phyloP scores from a whole-genome alignment of 1,140 invertebrate genomes.

The Artemia franciscana region DNA sequence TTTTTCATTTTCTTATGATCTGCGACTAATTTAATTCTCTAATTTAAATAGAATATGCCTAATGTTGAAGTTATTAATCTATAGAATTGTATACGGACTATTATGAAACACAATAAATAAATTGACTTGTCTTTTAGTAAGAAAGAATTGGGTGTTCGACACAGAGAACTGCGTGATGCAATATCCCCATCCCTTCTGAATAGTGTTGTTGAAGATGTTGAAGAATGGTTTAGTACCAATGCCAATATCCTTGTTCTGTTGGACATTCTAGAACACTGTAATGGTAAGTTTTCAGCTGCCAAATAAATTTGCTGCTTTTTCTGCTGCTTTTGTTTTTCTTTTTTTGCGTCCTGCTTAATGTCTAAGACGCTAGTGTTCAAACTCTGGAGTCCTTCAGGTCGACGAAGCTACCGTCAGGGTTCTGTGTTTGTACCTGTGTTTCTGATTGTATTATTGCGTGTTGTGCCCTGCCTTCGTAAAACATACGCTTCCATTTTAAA shows the following conservation, averaged over 20 bases:
- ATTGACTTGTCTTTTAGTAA: slow-evolving; percentile 30
- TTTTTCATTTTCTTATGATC: no score
- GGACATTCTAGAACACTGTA: slow-evolving; percentile 37
- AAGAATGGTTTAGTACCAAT: slow-evolving; percentile 40
- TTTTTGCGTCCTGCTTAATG: no score
- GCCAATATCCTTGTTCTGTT: slow-evolving; percentile 40
- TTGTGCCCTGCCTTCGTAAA: not conserved
- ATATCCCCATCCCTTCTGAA: slow-evolving; percentile 35
- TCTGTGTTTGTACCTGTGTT: not conserved
- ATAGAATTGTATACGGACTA: not conserved
- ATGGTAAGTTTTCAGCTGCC: slow-evolving; percentile 16
- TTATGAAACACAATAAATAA: not conserved
- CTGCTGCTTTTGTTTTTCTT: no score
- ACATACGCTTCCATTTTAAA: no score
- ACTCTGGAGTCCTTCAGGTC: not conserved
- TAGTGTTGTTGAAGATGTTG: slow-evolving; percentile 31
- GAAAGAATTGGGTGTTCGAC: slow-evolving; percentile 43
- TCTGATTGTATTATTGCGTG: not conserved
- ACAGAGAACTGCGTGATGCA: slow-evolving; percentile 42
- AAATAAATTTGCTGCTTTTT: not conserved
- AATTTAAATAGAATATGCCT: no score
- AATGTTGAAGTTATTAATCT: no score
- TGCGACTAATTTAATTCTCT: no score
- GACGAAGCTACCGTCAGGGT: not conserved
- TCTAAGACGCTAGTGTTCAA: not conserved